Base-by-base conservation (phyloP, 2,888 invertebrate species). In the Patella ulyssiponensis region DNA sequence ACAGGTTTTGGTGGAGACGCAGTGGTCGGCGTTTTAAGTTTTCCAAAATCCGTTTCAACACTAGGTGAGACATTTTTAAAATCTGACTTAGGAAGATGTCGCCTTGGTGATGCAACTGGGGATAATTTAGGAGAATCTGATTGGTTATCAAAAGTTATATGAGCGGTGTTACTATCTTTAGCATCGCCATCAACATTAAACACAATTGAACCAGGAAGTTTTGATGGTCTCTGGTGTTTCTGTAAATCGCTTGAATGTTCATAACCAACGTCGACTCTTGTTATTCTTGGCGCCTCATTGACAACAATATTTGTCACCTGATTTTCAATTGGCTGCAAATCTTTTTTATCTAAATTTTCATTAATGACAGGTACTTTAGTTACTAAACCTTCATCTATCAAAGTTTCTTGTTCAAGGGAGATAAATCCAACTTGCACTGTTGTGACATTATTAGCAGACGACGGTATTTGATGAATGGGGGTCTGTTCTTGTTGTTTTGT, bases 221-320 rank as follows among this genome's bases (percentile, higher is more conserved):
- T 23, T 2, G 33, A 5, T 1, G 11, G 3, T 27, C 14, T 51
- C 20, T 51, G 9, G 2, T 58, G 15, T 1, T 27, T 69, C 15
- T 54, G n/a, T 14, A 70, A 27, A 5, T 53, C 9, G 44, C 72
- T 74, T 1, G 75, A 71, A n/a, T 72, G 27, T 15, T 44, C 71
- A 20, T 52, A 73, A 15, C 72, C 58, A 2, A 78, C 78, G 15
- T 11, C 71, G 14, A 80, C 73, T 33, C 58, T 72, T 53, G 80
- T 73, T 53, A 73, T 44, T 20, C 52, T 73, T 23, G 79, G 54
- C 9, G 56, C 58, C 17, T 73, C 54, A 4, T 76, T 78, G 20
- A 80, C 78, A 27, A 76, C 54, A 69, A 74, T 74, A 33, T 74
- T 74, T 5, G 78, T 79, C 53, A 71, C 52, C 69, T 80, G 76